phyloP scores from a whole-genome alignment of 2,113 vertebrate genomes.

The Oenanthe melanoleuca region DNA sequence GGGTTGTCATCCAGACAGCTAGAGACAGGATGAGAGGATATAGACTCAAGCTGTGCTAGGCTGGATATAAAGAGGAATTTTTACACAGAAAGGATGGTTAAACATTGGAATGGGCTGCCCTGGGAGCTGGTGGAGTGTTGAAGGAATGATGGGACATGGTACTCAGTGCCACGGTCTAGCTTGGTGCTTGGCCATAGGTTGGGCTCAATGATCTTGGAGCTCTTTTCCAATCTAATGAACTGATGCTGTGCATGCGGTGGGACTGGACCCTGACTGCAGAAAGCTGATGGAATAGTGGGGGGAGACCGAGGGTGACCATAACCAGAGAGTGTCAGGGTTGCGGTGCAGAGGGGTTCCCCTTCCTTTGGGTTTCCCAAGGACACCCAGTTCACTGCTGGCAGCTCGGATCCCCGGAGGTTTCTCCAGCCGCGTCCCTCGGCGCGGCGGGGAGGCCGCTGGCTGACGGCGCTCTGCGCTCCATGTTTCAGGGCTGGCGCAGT shows the following conservation, averaged over 20 bases:
- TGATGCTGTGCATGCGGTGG: not conserved
- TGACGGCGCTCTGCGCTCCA: slow-evolving; percentile 39
- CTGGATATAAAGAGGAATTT: not conserved
- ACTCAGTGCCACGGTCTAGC: not conserved
- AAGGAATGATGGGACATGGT: not conserved
- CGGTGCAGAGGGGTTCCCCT: not conserved
- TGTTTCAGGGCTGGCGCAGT: slow-evolving; percentile 92
- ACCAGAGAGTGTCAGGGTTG: not conserved
- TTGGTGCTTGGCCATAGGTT: not conserved
- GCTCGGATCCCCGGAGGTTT: rapidly evolving
- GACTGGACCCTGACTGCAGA: not conserved
- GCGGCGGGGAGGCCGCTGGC: not conserved
- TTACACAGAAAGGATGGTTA: not conserved
- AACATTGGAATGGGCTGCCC: not conserved
- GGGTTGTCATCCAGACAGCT: not conserved
- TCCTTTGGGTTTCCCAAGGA: no score
- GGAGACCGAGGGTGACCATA: rapidly evolving
- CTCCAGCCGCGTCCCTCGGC: no score
- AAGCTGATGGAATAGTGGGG: rapidly evolving
- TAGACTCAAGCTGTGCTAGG: not conserved
- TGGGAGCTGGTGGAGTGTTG: no score
- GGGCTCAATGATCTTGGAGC: not conserved
- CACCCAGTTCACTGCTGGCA: rapidly evolving
- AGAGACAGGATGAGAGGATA: not conserved
- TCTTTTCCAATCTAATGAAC: not conserved